Conservation (phyloP, 2,888 invertebrate genomes). For the Fabriciana adippe region DNA sequence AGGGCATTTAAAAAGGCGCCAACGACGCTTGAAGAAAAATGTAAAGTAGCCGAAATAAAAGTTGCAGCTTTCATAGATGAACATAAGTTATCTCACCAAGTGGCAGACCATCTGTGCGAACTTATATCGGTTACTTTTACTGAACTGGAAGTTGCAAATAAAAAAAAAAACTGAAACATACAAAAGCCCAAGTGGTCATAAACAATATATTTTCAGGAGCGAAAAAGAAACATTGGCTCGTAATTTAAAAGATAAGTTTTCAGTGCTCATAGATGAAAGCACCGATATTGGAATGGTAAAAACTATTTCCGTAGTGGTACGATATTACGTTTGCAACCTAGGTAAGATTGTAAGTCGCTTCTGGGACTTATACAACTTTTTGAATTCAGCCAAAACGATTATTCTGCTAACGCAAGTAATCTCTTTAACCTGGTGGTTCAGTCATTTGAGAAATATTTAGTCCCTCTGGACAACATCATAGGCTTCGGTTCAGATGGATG, state of each 20-base stretch:
- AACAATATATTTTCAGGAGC: neutral
- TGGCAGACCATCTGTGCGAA: conserved; percentile 12
- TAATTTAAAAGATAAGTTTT: neutral
- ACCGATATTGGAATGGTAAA: conserved; percentile 29
- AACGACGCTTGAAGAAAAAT: neutral
- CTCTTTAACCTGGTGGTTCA: conserved; percentile 33
- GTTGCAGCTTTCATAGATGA: conserved; percentile 19
- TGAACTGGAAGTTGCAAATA: neutral
- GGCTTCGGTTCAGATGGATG: conserved; percentile 40
- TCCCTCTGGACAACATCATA: conserved; percentile 36
- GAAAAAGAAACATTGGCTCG: neutral
- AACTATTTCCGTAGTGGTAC: conserved; percentile 31
- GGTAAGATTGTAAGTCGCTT: conserved; percentile 30
- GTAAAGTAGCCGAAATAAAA: neutral
- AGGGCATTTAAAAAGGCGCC: neutral
- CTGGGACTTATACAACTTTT: conserved; percentile 27
- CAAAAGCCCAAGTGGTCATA: neutral
- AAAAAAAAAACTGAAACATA: neutral
- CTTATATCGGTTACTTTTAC: conserved; percentile 1
- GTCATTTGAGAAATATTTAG: conserved; percentile 32
- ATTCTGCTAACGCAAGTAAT: conserved; percentile 32
- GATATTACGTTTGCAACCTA: conserved; percentile 25
- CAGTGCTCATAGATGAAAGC: conserved; percentile 21
- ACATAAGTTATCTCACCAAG: conserved; percentile 15
- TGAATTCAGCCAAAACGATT: conserved; percentile 23